Conservation (phyloP, 1,140 invertebrate genomes). For the Drosophila azteca region DNA sequence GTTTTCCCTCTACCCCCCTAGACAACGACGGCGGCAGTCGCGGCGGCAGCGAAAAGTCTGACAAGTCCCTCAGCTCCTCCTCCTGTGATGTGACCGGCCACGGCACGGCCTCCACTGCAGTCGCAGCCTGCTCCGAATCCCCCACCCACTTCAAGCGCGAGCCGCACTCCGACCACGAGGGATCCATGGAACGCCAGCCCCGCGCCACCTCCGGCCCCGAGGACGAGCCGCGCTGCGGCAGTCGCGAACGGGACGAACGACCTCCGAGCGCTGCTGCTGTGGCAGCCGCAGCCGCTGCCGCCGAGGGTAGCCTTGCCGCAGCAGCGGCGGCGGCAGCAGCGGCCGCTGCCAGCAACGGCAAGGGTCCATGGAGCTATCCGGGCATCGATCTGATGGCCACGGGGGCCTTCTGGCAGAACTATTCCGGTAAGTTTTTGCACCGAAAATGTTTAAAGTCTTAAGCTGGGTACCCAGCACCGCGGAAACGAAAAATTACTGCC, state of each 20-base stretch:
- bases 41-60: slow-evolving; percentile 77
- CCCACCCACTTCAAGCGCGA: slow-evolving; percentile 79
- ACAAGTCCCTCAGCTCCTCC: slow-evolving; percentile 72
- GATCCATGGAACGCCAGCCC: slow-evolving; percentile 79
- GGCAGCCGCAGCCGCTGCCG: slow-evolving; percentile 75
- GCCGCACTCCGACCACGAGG: slow-evolving; percentile 83
- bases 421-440: slow-evolving; percentile 88
- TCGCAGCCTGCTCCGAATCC: slow-evolving; percentile 63
- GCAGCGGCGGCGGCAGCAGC: slow-evolving; percentile 75
- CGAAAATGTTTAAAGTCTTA: no score
- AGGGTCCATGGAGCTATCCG: slow-evolving; percentile 88
- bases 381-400: slow-evolving; percentile 90
- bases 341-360: slow-evolving; percentile 73
- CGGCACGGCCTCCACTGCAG: slow-evolving; percentile 33
- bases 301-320: slow-evolving; percentile 82
- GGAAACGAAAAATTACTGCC: no score
- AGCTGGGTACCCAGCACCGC: no score
- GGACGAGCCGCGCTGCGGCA: slow-evolving; percentile 53
- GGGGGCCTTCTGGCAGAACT: slow-evolving; percentile 94
- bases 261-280: slow-evolving; percentile 41
- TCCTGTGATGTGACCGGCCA: slow-evolving; percentile 69
- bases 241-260: slow-evolving; percentile 70
- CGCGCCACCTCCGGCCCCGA: slow-evolving; percentile 51
- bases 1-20: slow-evolving; percentile 57
- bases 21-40: slow-evolving; percentile 74